Evolutionary conservation across 2,113 vertebrate genomes (phyloP).

Genomic region (Corythornis madagascariensis): DNA sequence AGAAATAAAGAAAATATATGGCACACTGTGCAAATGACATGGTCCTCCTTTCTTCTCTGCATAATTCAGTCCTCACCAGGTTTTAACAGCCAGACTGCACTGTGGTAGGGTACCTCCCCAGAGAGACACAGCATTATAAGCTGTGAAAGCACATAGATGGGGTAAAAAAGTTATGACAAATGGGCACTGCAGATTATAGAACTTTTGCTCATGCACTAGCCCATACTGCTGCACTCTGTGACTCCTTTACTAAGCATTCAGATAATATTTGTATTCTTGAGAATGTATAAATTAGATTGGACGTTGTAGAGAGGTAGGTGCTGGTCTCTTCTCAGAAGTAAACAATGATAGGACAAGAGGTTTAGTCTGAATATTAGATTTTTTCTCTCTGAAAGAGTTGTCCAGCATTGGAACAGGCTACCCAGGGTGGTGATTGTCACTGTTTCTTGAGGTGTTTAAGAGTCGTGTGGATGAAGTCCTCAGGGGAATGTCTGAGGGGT

Average conservation of each 20-base stretch:
- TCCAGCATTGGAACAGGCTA: too few relatives aligned
- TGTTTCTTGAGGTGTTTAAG: too few relatives aligned
- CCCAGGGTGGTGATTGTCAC: too few relatives aligned
- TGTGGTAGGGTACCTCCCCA: neutral
- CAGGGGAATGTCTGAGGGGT: too few relatives aligned
- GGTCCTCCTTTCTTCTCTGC: conserved; percentile 12
- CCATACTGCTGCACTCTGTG: neutral
- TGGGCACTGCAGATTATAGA: neutral
- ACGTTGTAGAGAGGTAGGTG: too few relatives aligned
- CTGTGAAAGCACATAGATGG: neutral
- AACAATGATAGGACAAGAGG: too few relatives aligned
- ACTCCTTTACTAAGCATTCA: neutral
- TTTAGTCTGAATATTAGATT: too few relatives aligned
- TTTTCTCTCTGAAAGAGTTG: too few relatives aligned
- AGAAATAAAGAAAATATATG: neutral
- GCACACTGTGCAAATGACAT: conserved; percentile 12
- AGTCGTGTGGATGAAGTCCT: too few relatives aligned
- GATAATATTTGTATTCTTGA: neutral
- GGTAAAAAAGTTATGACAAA: neutral
- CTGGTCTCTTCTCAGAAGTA: too few relatives aligned
- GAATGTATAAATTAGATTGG: neutral
- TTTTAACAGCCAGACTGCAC: neutral
- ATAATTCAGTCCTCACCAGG: neutral
- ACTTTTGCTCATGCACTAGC: neutral
- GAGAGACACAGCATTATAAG: neutral